phyloP scores from a whole-genome alignment of 2,113 vertebrate species.

The Asarcornis scutulata region DNA sequence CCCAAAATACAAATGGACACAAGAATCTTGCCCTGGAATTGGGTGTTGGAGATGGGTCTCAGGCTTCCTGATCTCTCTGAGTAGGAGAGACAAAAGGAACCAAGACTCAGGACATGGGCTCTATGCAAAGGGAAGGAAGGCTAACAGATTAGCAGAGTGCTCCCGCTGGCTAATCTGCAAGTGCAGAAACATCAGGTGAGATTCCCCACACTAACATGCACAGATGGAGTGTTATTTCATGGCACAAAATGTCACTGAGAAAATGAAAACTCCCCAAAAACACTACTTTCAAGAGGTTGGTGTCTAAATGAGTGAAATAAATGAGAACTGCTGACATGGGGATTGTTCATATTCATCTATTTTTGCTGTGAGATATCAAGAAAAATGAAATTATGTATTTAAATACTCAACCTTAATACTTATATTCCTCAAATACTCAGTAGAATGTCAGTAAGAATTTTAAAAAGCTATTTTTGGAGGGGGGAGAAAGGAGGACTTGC shows the following conservation, averaged over 20 bases:
- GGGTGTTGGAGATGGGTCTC: background rate
- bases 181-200: slow-evolving; percentile 53
- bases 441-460: background rate
- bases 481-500: background rate
- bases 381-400: slow-evolving; percentile 1
- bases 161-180: slow-evolving; percentile 4
- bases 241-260: slow-evolving; percentile 34
- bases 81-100: background rate
- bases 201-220: background rate
- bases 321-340: background rate
- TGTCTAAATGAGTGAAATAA: slow-evolving; percentile 23
- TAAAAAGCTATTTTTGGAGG: background rate
- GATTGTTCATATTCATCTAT: background rate
- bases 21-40: background rate
- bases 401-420: background rate
- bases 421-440: background rate
- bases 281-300: background rate
- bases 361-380: background rate
- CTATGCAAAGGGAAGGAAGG: background rate
- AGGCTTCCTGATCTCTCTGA: slow-evolving; percentile 19
- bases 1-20: slow-evolving; percentile 1
- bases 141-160: background rate
- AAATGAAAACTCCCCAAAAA: slow-evolving; percentile 3
- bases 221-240: slow-evolving; percentile 49
- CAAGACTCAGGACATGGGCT: background rate